Conservation (phyloP, 2,888 invertebrate species). For the Drosophila anomalata region DNA sequence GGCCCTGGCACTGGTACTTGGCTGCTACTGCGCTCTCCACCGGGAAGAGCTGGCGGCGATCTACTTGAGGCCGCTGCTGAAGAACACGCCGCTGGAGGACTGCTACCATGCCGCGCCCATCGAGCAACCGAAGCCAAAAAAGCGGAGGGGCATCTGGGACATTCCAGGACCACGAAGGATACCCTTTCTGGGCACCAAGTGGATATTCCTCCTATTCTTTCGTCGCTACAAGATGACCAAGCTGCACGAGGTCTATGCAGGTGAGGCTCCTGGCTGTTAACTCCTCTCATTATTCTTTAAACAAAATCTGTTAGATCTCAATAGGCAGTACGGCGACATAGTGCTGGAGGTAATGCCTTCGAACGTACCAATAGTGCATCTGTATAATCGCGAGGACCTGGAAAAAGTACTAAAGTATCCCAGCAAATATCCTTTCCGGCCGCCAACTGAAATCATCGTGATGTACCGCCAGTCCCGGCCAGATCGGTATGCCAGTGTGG, state of each 20-base stretch:
- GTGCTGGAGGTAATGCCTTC: conserved; percentile 91
- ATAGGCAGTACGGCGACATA: conserved; percentile 89
- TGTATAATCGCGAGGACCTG: conserved; percentile 89
- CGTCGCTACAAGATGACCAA: conserved; percentile 88
- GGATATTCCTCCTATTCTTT: conserved; percentile 88
- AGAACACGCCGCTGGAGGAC: conserved; percentile 65
- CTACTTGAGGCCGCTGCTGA: conserved; percentile 72
- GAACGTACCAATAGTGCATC: conserved; percentile 89
- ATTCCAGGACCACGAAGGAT: conserved; percentile 91
- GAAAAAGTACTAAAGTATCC: conserved; percentile 90
- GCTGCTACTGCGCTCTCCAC: conserved; percentile 80
- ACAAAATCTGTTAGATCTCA: conserved; percentile 86
- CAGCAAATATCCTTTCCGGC: conserved; percentile 91
- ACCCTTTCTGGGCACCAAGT: conserved; percentile 91
- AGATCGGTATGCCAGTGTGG: conserved; percentile 92
- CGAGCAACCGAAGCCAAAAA: conserved; percentile 25
- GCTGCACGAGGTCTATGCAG: conserved; percentile 91
- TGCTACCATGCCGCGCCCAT: conserved; percentile 74
- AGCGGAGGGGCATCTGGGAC: conserved; percentile 74
- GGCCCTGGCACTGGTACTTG: conserved; percentile 80
- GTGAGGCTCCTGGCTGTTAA: conserved; percentile 83
- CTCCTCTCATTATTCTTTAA: neutral
- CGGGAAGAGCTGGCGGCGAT: conserved; percentile 70
- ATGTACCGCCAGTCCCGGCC: conserved; percentile 89
- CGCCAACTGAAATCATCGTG: conserved; percentile 92